Conservation (phyloP, 2,888 invertebrate genomes). For the Leucophora obtusa region DNA sequence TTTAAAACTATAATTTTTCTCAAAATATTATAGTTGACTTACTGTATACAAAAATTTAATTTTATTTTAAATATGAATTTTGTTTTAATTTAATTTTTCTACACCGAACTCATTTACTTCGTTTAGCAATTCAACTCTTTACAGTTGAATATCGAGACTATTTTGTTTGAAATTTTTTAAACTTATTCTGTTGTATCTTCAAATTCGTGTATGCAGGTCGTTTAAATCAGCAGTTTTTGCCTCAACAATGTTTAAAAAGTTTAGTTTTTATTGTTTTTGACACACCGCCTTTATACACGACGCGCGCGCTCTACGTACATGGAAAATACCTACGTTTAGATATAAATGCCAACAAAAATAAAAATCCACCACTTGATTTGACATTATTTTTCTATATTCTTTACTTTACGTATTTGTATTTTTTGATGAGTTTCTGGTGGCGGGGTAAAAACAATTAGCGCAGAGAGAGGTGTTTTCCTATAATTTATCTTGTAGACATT, state of each 20-base stretch:
- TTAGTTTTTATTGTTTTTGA: slow-evolving; percentile 8
- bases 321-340: slow-evolving; percentile 18
- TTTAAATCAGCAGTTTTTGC: slow-evolving; percentile 50
- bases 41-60: neutral
- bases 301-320: slow-evolving; percentile 51
- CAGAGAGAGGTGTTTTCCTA: slow-evolving; percentile 15
- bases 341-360: slow-evolving; percentile 19
- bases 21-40: neutral
- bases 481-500: slow-evolving; percentile 21
- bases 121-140: slow-evolving; percentile 57
- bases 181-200: slow-evolving; percentile 52
- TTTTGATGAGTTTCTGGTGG: neutral
- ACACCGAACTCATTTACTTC: slow-evolving; percentile 42
- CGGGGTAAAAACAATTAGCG: slow-evolving; percentile 43
- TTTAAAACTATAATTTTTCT: neutral
- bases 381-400: slow-evolving; percentile 27
- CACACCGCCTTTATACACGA: slow-evolving; percentile 35
- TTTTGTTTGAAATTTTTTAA: slow-evolving; percentile 44
- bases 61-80: slow-evolving; percentile 21
- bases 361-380: slow-evolving; percentile 39
- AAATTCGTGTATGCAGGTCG: slow-evolving; percentile 42
- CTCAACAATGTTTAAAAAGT: slow-evolving; percentile 20
- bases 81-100: slow-evolving; percentile 27
- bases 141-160: slow-evolving; percentile 59
- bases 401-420: slow-evolving; percentile 25